phyloP scores from a whole-genome alignment of 2,113 vertebrate species.

The Erpornis zantholeuca region DNA sequence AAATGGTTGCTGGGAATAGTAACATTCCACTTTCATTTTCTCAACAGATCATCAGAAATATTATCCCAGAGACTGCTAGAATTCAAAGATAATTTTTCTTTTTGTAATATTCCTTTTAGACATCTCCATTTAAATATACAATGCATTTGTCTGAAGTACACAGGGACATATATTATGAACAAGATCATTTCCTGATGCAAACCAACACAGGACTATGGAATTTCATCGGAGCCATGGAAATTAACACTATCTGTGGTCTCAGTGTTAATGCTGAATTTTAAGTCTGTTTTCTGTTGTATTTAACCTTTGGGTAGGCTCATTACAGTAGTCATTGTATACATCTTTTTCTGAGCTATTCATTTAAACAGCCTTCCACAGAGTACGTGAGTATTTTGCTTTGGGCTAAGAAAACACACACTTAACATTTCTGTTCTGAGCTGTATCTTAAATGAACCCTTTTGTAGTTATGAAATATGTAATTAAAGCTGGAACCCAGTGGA shows the following conservation, averaged over 20 bases:
- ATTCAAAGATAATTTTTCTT: background rate
- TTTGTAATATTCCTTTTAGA: background rate
- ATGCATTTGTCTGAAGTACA: background rate
- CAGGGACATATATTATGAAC: background rate
- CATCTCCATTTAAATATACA: background rate
- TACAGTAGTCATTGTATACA: background rate
- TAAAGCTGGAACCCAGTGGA: background rate
- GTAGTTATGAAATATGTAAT: constrained; percentile 13
- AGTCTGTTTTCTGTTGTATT: constrained; percentile 10
- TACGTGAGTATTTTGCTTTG: background rate
- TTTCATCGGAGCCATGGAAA: background rate
- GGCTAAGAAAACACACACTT: background rate
- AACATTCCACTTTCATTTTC: background rate
- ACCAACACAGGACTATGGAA: background rate
- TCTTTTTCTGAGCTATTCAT: constrained; percentile 11
- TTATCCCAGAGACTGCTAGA: background rate
- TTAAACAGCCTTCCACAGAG: background rate
- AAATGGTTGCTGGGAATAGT: background rate
- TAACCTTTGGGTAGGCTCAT: constrained; percentile 15
- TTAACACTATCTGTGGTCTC: background rate
- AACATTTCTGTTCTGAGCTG: constrained; percentile 5
- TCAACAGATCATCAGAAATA: background rate
- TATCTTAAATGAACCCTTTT: constrained; percentile 7
- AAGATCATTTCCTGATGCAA: background rate
- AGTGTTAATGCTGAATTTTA: background rate